Evolutionary conservation across 2,888 invertebrate species (phyloP).

Genomic region (Drosophila greeni): DNA sequence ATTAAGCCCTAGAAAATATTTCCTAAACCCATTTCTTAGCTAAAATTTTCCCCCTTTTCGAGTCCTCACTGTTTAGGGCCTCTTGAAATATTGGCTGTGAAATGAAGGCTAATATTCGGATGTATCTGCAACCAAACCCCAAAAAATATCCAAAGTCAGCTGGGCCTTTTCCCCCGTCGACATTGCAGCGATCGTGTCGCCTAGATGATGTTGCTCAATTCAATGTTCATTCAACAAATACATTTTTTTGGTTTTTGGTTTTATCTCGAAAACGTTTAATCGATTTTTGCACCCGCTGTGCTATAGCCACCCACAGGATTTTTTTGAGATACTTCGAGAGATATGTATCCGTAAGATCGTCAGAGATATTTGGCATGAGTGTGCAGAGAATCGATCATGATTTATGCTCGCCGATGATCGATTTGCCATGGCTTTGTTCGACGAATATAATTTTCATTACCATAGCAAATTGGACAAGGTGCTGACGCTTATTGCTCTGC

Average conservation of each 20-base stretch:
- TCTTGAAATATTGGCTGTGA: conserved; percentile 38
- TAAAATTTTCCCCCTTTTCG: not conserved
- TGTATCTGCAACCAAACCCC: conserved; percentile 32
- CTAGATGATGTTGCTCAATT: conserved; percentile 57
- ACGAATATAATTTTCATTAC: conserved; percentile 69
- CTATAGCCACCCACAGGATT: conserved; percentile 67
- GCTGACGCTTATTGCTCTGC: conserved; percentile 69
- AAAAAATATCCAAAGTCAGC: conserved; percentile 9
- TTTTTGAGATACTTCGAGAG: conserved; percentile 1
- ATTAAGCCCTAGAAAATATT: not conserved
- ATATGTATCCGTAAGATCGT: conserved; percentile 3
- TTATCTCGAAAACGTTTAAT: conserved; percentile 68
- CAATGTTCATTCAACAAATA: conserved; percentile 54
- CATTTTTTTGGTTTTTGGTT: conserved; percentile 30
- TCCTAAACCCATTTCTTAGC: too few species aligned
- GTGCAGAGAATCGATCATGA: conserved; percentile 58
- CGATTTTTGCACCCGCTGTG: conserved; percentile 71
- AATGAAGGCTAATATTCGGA: conserved; percentile 31
- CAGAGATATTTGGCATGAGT: conserved; percentile 56
- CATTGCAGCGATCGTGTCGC: conserved; percentile 47
- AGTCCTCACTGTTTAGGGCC: not conserved
- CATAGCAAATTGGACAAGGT: conserved; percentile 75
- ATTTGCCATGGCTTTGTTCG: conserved; percentile 58
- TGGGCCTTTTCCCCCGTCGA: conserved; percentile 53
- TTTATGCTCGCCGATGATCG: conserved; percentile 54